Conservation (phyloP, 2,113 vertebrate species). For the Pontoporia blainvillei region DNA sequence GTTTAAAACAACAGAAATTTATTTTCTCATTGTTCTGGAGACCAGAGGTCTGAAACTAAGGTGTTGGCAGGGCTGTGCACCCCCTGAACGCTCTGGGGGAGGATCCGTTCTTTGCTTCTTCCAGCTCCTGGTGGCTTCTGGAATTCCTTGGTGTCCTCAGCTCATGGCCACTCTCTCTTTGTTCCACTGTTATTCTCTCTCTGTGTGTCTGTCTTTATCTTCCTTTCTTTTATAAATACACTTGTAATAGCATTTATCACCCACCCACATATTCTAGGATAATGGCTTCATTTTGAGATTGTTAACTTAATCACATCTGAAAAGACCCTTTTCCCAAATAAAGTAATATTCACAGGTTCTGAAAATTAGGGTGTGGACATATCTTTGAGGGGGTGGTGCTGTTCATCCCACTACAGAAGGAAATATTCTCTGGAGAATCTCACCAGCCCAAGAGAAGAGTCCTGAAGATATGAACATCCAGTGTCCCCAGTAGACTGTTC, state of each 20-base stretch:
- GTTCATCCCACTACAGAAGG: background rate
- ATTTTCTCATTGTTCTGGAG: background rate
- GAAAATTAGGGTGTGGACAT: no score
- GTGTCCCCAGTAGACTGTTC: background rate
- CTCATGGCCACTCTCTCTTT: background rate
- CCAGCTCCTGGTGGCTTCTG: background rate
- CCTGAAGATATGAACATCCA: no score
- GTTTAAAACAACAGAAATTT: background rate
- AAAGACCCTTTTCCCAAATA: background rate
- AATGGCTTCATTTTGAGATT: background rate
- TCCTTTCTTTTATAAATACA: background rate
- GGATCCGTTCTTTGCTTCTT: background rate
- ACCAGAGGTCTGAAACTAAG: background rate
- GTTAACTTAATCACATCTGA: background rate
- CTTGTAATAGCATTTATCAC: background rate
- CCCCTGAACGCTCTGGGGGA: background rate
- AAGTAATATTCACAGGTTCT: background rate
- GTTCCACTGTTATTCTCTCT: background rate
- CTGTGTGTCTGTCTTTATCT: background rate
- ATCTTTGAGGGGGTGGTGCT: background rate
- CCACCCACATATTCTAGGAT: background rate
- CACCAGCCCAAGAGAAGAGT: accelerated
- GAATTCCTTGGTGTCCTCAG: no score
- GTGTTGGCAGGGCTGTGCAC: background rate
- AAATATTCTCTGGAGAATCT: background rate